These are phyloP conservation scores for Phalacrocorax aristotelis DNA, from an alignment of 2,113 vertebrate genomes.

Conservation along the genomic window DNA sequence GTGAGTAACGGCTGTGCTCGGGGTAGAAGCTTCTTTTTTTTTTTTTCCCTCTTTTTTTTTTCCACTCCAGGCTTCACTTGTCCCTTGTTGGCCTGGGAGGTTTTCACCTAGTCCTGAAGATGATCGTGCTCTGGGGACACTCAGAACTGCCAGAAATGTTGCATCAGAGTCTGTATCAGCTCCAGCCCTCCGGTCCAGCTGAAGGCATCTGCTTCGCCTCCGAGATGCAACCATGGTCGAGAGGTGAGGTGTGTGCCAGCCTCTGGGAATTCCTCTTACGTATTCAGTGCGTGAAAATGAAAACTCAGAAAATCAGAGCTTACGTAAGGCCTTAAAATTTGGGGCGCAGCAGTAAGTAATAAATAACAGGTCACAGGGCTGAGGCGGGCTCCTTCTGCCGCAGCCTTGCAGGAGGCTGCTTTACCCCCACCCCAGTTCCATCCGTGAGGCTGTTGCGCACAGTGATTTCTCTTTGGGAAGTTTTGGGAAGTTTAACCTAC, in stretches of 20 bases:
- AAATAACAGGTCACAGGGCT: not conserved
- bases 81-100: not conserved
- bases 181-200: not conserved
- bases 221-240: no score
- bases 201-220: not conserved
- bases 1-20: not conserved
- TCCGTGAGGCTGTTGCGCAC: not conserved
- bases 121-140: fast-evolving
- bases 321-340: not conserved
- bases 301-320: not conserved
- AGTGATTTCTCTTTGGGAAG: not conserved
- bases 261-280: not conserved
- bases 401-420: not conserved
- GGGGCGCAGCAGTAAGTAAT: not conserved
- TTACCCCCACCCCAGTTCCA: fast-evolving
- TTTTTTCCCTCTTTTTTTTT: not conserved
- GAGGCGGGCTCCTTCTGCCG: not conserved
- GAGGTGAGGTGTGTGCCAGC: not conserved
- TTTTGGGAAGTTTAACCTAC: not conserved
- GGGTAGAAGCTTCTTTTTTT: not conserved
- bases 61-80: not conserved
- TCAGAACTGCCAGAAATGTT: not conserved
- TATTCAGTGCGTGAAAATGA: not conserved
- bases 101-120: not conserved
- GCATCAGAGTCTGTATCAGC: fast-evolving